Evolutionary conservation across 2,113 vertebrate species (phyloP).

Genomic region (Hylia prasina): DNA sequence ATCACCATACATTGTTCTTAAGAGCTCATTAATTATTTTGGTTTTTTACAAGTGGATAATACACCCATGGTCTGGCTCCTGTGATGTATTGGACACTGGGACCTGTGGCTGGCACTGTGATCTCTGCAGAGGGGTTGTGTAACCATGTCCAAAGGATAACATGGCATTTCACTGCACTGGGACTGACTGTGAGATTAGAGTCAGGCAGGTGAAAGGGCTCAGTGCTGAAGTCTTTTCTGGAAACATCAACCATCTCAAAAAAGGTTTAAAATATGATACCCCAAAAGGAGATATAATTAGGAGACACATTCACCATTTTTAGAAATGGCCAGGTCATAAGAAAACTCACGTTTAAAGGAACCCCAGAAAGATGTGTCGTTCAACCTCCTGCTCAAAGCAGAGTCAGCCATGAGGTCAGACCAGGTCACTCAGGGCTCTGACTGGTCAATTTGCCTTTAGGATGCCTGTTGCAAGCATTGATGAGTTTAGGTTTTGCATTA

Average conservation of each 20-base stretch:
- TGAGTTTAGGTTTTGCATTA: neutral
- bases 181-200: neutral
- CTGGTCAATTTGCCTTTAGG: neutral
- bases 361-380: neutral
- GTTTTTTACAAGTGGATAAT: neutral
- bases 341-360: neutral
- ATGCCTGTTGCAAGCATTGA: neutral
- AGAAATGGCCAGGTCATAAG: neutral
- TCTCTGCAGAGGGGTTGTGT: neutral
- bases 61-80: neutral
- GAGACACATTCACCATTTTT: neutral
- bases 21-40: neutral
- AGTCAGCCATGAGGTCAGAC: neutral
- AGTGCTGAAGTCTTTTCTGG: neutral
- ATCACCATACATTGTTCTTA: neutral
- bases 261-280: neutral
- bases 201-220: neutral
- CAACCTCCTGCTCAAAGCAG: neutral
- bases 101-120: neutral
- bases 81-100: neutral
- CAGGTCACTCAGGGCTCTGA: neutral
- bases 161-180: neutral
- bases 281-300: neutral
- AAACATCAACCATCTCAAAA: neutral
- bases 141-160: neutral